These are phyloP conservation scores for Lasioglossum lativentre DNA, from an alignment of 2,888 invertebrate genomes.

Conservation along the genomic window DNA sequence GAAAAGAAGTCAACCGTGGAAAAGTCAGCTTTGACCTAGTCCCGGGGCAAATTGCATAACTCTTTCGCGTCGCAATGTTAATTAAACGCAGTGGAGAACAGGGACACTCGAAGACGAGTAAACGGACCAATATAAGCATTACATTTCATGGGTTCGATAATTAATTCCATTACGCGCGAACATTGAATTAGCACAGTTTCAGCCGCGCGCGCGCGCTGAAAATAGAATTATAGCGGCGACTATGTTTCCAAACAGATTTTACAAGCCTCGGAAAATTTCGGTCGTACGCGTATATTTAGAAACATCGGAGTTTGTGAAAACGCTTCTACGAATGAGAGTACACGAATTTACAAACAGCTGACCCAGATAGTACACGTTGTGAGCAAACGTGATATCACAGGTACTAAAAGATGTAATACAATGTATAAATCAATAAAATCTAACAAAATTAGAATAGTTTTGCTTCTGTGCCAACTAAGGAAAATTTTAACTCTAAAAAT, in stretches of 20 bases:
- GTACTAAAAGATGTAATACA: not conserved
- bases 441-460: not conserved
- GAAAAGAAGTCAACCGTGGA: constrained; percentile 7
- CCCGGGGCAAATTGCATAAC: constrained; percentile 19
- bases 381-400: not conserved
- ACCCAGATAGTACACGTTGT: not conserved
- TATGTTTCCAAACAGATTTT: not conserved
- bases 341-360: not conserved
- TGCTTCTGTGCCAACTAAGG: too few relatives aligned
- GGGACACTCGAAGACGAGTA: not conserved
- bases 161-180: constrained; percentile 26
- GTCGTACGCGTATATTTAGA: not conserved
- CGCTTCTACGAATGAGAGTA: not conserved
- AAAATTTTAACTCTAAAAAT: too few relatives aligned
- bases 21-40: constrained; percentile 34
- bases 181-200: constrained; percentile 22
- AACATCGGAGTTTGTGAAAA: not conserved
- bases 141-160: constrained; percentile 17
- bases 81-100: constrained; percentile 41
- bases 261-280: constrained; percentile 2
- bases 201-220: not conserved
- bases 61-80: constrained; percentile 36
- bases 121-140: constrained; percentile 17
- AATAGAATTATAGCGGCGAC: not conserved
- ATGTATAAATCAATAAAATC: not conserved